Evolutionary conservation across 2,888 invertebrate species (phyloP).

Genomic region (Megaustenia siamemsis): DNA sequence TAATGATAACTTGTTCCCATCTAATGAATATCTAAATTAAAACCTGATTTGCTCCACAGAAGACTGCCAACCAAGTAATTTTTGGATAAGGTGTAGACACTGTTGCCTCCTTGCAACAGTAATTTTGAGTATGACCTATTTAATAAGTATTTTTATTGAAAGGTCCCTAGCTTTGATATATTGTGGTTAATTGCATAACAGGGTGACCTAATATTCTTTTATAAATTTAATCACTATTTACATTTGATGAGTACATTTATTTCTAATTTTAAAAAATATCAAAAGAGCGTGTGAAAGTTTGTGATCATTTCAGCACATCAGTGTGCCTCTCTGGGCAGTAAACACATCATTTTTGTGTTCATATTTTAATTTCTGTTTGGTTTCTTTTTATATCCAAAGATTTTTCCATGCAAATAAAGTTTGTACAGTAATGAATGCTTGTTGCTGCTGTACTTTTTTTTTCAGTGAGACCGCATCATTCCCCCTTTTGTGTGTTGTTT

Average conservation of each 20-base stretch:
- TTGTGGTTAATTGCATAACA: not conserved
- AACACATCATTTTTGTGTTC: not conserved
- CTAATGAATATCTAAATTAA: too few relatives aligned
- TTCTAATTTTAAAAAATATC: not conserved
- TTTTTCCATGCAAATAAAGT: not conserved
- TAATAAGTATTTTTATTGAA: too few relatives aligned
- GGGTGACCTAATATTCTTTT: not conserved
- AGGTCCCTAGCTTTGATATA: too few relatives aligned
- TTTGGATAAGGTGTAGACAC: too few relatives aligned
- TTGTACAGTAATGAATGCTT: not conserved
- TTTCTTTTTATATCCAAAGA: not conserved
- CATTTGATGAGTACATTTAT: not conserved
- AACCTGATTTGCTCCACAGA: too few relatives aligned
- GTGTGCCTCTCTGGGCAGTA: not conserved
- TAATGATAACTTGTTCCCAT: too few relatives aligned
- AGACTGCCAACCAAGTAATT: too few relatives aligned
- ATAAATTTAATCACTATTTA: not conserved
- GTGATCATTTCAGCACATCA: too few relatives aligned
- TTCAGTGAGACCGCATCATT: not conserved
- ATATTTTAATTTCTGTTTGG: not conserved
- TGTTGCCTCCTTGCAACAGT: too few relatives aligned
- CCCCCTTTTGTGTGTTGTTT: not conserved
- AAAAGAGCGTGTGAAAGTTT: not conserved
- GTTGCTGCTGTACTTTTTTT: not conserved
- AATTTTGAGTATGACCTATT: too few relatives aligned